Evolutionary conservation across 2,797 vertebrate genomes (phyloP), one percentile per base, ranked within the genome.

Genomic region (Lepus oiostolus): DNA sequence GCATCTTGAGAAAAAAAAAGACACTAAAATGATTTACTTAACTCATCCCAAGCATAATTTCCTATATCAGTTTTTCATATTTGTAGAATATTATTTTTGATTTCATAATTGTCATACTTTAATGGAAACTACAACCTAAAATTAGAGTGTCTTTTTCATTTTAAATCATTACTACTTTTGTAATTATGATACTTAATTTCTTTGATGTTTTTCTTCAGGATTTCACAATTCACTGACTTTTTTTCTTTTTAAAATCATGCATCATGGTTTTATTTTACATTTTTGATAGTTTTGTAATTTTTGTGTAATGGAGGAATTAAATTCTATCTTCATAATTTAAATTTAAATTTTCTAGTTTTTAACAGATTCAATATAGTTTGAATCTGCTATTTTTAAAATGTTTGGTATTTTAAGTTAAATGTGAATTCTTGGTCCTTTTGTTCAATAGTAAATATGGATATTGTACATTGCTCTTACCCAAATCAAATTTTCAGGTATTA

Each of bases 401-500:
- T 87, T 42, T 8, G 4, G 42, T 87, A 81, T 77, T 42, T 93
- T 60, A 88, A 88, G 16, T 93, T 82, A 67, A 77, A 63, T 81
- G n/a, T 93, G 50, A 71, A 11, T 87, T 80, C 24, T 60, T 50
- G 0, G 60, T 52, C 5, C 1, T 89, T 88, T 93, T 91, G 63
- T 90, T 90, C 10, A 47, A 0, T 81, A 32, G 67, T 84, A 71
- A 85, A 22, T 85, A 2, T 47, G 16, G 65, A 1, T 77, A 14
- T 75, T 47, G 4, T 88, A 28, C 22, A 30, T 85, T 74, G 47
- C 32, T 72, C 96, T 50, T 85, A 38, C 75, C 5, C 14, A 93
- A 68, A 65, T 84, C 0, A 10, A 7, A 87, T 92, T 97, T 85
- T 91, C 81, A 97, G 54, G 35, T 90, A 68, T 92, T 96, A 88